Percentiles rank a stretch among this genome's conserved stretches.
These are phyloP conservation scores for Apteryx owenii DNA, from an alignment of 2,113 vertebrate genomes.

Conservation along the genomic window DNA sequence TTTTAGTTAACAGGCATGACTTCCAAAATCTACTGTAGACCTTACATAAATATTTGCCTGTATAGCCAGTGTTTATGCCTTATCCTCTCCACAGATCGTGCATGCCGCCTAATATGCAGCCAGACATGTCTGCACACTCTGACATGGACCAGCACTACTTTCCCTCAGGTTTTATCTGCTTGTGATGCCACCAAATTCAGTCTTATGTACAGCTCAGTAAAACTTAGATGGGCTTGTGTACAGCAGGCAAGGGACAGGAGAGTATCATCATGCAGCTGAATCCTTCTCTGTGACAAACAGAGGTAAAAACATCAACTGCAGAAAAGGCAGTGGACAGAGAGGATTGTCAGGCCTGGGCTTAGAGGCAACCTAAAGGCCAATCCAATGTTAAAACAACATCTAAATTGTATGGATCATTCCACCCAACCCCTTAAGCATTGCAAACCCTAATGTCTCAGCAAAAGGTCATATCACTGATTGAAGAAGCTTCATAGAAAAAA, in stretches of 20 bases:
- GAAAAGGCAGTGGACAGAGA: neutral
- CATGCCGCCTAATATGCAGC: accelerated
- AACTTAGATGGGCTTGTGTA: neutral
- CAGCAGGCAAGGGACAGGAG: neutral
- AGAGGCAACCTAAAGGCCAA: neutral
- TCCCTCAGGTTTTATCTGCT: neutral
- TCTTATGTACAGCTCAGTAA: neutral
- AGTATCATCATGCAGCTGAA: neutral
- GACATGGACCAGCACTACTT: accelerated
- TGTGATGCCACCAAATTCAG: neutral
- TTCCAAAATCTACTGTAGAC: neutral
- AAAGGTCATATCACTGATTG: neutral
- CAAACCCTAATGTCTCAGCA: neutral
- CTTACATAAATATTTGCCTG: neutral
- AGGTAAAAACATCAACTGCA: neutral
- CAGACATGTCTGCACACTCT: neutral
- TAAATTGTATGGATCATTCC: neutral
- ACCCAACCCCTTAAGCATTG: neutral
- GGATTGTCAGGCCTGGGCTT: neutral
- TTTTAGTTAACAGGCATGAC: neutral
- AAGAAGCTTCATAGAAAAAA: neutral
- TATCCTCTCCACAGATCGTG: neutral
- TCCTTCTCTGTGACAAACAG: neutral
- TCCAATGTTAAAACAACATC: neutral
- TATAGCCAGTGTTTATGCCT: neutral